These are phyloP conservation scores for Myathropa florea DNA, from an alignment of 2,888 invertebrate genomes.

Conservation along the genomic window DNA sequence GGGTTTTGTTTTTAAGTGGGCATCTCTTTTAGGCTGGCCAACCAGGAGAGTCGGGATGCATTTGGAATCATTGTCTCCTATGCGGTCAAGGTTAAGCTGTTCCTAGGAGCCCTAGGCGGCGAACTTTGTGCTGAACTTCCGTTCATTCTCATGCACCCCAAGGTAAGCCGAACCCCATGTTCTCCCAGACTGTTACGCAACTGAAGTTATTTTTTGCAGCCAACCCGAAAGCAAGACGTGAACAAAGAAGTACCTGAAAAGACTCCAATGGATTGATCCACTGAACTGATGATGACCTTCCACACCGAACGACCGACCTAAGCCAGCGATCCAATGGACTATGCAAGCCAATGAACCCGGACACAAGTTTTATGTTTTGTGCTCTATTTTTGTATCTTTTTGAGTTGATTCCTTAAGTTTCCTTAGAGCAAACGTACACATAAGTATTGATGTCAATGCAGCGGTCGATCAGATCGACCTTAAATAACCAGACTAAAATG, in stretches of 20 bases:
- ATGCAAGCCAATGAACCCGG: conserved; percentile 37
- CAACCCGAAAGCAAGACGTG: conserved; percentile 55
- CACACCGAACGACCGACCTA: conserved; percentile 22
- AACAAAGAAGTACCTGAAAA: conserved; percentile 15
- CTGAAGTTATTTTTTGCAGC: conserved; percentile 22
- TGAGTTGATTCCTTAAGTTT: conserved; percentile 34
- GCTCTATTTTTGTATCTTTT: conserved; percentile 17
- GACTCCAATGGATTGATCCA: conserved; percentile 32
- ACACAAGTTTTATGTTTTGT: conserved; percentile 20
- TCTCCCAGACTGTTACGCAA: neutral
- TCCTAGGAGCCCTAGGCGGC: conserved; percentile 95
- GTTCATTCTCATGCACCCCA: conserved; percentile 95
- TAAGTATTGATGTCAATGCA: conserved; percentile 65
- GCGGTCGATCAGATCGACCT: no score
- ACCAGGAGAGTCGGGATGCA: conserved; percentile 93
- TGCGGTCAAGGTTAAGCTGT: conserved; percentile 96
- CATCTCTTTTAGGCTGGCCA: conserved; percentile 82
- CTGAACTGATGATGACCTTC: neutral
- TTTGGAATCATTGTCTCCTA: conserved; percentile 98
- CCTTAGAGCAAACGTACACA: conserved; percentile 33
- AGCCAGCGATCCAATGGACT: conserved; percentile 31
- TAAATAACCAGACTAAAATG: conserved; percentile 21
- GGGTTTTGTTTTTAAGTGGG: neutral
- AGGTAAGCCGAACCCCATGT: conserved; percentile 82
- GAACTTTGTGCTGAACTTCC: conserved; percentile 95